phyloP scores from a whole-genome alignment of 2,888 invertebrate species.

The Temnothorax unifasciatus region DNA sequence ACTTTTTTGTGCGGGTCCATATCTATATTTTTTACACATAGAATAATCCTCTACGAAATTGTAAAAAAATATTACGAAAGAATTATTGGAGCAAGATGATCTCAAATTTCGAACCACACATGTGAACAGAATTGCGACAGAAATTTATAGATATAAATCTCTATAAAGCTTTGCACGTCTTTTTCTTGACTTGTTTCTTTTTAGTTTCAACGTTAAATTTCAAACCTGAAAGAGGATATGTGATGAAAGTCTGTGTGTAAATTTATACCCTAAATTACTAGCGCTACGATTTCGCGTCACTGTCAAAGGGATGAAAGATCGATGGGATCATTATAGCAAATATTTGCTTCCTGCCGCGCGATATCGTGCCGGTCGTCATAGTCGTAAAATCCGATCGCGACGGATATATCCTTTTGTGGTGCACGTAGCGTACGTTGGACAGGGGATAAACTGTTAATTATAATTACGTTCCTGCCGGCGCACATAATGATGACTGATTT shows the following conservation, averaged over 20 bases:
- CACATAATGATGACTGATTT: constrained; percentile 80
- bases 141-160: neutral
- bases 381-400: constrained; percentile 47
- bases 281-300: constrained; percentile 36
- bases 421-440: constrained; percentile 45
- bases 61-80: neutral
- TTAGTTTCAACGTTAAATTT: neutral
- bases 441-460: constrained; percentile 80
- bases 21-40: neutral
- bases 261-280: constrained; percentile 42
- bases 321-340: constrained; percentile 52
- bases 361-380: constrained; percentile 32
- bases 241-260: constrained; percentile 17
- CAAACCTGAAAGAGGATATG: neutral
- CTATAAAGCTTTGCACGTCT: neutral
- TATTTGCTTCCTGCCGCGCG: constrained; percentile 36
- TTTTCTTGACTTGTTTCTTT: neutral
- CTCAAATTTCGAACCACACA: neutral
- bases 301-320: constrained; percentile 43
- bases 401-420: constrained; percentile 60
- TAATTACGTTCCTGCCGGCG: constrained; percentile 76
- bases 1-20: neutral
- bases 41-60: constrained; percentile 14
- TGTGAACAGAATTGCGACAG: neutral
- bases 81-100: neutral